Conservation (phyloP, 2,888 invertebrate genomes). For the Ectemnius continuus region DNA sequence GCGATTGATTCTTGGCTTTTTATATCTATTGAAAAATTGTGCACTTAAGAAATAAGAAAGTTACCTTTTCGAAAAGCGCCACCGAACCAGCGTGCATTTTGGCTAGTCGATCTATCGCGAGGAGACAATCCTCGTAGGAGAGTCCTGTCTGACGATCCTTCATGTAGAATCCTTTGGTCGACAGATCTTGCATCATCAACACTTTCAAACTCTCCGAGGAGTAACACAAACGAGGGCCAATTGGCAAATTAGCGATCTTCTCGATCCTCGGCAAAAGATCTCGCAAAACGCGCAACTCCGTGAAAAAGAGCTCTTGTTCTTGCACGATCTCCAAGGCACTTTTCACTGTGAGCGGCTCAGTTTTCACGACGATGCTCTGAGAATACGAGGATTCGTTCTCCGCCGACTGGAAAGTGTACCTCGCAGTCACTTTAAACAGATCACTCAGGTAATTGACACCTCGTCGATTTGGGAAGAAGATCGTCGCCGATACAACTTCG, state of each 20-base stretch:
- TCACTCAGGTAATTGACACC: constrained; percentile 41
- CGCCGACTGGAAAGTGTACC: not conserved
- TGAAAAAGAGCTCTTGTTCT: constrained; percentile 50
- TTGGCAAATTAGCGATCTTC: constrained; percentile 26
- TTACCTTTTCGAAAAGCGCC: constrained; percentile 55
- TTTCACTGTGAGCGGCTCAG: constrained; percentile 38
- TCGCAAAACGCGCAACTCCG: constrained; percentile 44
- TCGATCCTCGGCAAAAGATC: constrained; percentile 52
- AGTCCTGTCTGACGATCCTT: constrained; percentile 59
- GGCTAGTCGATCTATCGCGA: constrained; percentile 57
- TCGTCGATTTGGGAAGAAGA: not conserved
- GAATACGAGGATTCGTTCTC: no score
- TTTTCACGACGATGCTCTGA: constrained; percentile 57
- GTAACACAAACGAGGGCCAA: constrained; percentile 49
- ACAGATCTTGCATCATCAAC: constrained; percentile 61
- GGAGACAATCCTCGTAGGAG: constrained; percentile 42
- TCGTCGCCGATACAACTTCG: constrained; percentile 1
- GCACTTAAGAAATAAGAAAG: not conserved
- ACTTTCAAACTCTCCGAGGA: constrained; percentile 6
- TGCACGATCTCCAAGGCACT: constrained; percentile 21
- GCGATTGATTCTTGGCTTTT: no score
- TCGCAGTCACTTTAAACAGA: not conserved
- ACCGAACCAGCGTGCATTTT: constrained; percentile 64
- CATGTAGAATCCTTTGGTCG: constrained; percentile 39
- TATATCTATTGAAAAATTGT: not conserved